Base-by-base conservation (phyloP, 2,113 vertebrate species). In the Thamnaconus septentrionalis region DNA sequence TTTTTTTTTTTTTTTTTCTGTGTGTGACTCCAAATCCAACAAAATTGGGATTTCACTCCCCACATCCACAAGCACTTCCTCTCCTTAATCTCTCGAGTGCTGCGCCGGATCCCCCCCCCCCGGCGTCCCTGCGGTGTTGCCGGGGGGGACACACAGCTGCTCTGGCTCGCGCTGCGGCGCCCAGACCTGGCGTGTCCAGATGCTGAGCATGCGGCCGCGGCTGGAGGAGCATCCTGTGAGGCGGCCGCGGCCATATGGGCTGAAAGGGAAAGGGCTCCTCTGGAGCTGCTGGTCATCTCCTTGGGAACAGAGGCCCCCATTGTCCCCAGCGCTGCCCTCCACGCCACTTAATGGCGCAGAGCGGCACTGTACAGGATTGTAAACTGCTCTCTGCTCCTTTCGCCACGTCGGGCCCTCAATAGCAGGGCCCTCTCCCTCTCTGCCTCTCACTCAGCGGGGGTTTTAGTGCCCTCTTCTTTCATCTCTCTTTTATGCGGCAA, bases 301-400 rank as follows among this genome's bases (percentile, higher is more conserved):
- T 78, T 0, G 1, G 79, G 66, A 83, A 87, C 84, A 85, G 84
- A 86, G 79, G 76, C 53, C 73, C 72, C 73, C 72, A 81, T 91
- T 89, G 85, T 92, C 76, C 79, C 18, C 4, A 0, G 53, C 57
- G 69, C 79, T 85, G 86, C 89, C 87, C 87, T 89, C 87, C 85
- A 79, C 79, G 76, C 83, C 82, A 88, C 89, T 92, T 92, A 92
- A 91, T 90, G 81, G 87, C 85, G 82, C 86, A 88, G 87, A 90
- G 87, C 90, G 90, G 87, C 87, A 90, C 90, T 91, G 90, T 93
- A 92, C 92, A 91, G 92, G 92, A 92, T 92, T 92, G 91, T 92
- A 85, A 90, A 89, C 85, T 87, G 88, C 82, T 86, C 85, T 86
- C 84, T 85, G 85, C 81, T 84, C 75, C 86, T 90, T 85, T 86